phyloP scores from a whole-genome alignment of 1,140 invertebrate species.

The Onthophagus taurus region DNA sequence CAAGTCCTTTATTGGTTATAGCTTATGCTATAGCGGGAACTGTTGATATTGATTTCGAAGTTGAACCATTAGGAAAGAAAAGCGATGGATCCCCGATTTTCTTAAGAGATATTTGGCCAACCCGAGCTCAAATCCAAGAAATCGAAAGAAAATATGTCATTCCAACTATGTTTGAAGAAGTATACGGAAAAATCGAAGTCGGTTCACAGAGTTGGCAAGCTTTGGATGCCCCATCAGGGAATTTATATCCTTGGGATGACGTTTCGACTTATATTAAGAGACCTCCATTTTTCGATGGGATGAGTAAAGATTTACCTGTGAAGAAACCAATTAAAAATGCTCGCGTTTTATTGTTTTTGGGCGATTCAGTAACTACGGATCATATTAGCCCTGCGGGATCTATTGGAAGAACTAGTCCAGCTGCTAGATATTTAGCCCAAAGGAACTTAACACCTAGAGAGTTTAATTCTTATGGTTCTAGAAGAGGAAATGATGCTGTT shows the following conservation, averaged over 20 bases:
- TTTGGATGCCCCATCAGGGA: constrained; percentile 66
- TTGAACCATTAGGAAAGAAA: constrained; percentile 47
- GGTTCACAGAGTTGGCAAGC: constrained; percentile 83
- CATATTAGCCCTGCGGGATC: constrained; percentile 98
- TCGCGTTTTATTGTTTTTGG: constrained; percentile 74
- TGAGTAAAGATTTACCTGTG: constrained; percentile 45
- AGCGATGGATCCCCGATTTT: constrained; percentile 67
- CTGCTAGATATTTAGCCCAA: constrained; percentile 75
- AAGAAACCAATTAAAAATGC: constrained; percentile 54
- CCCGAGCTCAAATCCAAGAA: constrained; percentile 77
- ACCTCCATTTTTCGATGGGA: constrained; percentile 92
- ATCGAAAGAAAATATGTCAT: constrained; percentile 87
- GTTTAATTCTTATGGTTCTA: constrained; percentile 96
- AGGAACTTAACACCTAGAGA: constrained; percentile 79
- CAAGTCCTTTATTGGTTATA: constrained; percentile 90
- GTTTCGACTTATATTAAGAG: constrained; percentile 92
- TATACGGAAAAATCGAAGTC: constrained; percentile 76
- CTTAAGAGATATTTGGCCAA: constrained; percentile 92
- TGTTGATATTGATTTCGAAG: constrained; percentile 92
- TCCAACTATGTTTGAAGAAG: constrained; percentile 96
- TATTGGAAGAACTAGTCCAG: constrained; percentile 89
- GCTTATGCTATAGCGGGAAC: constrained; percentile 94
- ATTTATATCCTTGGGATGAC: constrained; percentile 87
- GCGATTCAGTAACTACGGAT: constrained; percentile 95
- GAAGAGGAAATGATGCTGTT: constrained; percentile 92